A percentile compares a stretch with the other conserved stretches of the same genome.
Evolutionary conservation across 2,888 invertebrate species (phyloP).

Genomic region (Dynastes hyllus): DNA sequence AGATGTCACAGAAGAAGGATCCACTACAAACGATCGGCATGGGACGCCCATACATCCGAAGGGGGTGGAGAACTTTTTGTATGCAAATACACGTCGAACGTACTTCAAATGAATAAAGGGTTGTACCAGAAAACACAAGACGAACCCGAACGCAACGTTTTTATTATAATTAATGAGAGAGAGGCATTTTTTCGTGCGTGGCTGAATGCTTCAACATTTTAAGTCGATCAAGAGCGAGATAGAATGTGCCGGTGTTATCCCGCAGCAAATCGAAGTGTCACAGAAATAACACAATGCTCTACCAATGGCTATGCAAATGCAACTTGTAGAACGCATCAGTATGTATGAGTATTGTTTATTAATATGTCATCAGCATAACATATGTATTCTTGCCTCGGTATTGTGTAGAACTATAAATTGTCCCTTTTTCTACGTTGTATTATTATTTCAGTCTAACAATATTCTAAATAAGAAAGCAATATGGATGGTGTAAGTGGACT

Average conservation of each 20-base stretch:
- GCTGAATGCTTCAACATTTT: slow-evolving; percentile 37
- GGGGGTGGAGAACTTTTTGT: slow-evolving; percentile 59
- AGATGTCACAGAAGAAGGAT: slow-evolving; percentile 25
- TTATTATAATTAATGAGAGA: slow-evolving; percentile 50
- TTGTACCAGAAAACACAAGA: slow-evolving; percentile 55
- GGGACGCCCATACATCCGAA: slow-evolving; percentile 51
- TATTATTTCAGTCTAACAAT: slow-evolving; percentile 40
- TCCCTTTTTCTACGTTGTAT: slow-evolving; percentile 40
- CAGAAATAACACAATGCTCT: slow-evolving; percentile 49
- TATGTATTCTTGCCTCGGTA: slow-evolving; percentile 59
- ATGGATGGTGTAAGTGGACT: slow-evolving; percentile 21
- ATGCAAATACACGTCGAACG: slow-evolving; percentile 58
- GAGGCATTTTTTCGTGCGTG: slow-evolving; percentile 30
- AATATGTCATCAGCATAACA: slow-evolving; percentile 61
- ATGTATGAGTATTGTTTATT: slow-evolving; percentile 60
- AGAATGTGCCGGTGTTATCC: slow-evolving; percentile 4
- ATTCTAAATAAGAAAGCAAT: slow-evolving; percentile 44
- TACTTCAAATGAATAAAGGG: slow-evolving; percentile 59
- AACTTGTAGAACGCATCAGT: slow-evolving; percentile 57
- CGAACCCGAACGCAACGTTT: slow-evolving; percentile 55
- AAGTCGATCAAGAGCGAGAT: slow-evolving; percentile 30
- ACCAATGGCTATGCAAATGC: slow-evolving; percentile 57
- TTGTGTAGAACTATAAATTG: slow-evolving; percentile 57
- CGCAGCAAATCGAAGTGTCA: slow-evolving; percentile 28
- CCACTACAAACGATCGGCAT: slow-evolving; percentile 29